phyloP scores from a whole-genome alignment of 1,140 invertebrate species.

The Popillia japonica region DNA sequence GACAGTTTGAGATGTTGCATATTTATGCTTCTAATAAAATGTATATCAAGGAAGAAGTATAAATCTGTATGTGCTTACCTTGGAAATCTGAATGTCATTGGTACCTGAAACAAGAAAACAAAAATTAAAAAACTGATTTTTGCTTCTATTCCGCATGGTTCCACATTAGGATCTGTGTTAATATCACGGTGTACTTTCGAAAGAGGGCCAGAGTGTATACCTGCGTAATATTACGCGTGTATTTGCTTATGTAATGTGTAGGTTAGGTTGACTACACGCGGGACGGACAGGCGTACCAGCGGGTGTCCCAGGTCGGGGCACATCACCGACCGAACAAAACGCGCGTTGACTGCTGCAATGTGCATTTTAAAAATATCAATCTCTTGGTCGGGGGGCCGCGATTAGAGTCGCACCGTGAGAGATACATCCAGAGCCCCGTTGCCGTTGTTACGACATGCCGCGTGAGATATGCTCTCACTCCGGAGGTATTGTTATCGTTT shows the following conservation, averaged over 20 bases:
- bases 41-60: no score
- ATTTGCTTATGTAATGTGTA: conserved; percentile 9
- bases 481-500: conserved; percentile 33
- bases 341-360: conserved; percentile 42
- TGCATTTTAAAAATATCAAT: conserved; percentile 51
- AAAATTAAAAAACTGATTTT: background rate
- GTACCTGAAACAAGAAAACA: conserved; percentile 17
- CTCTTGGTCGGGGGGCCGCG: conserved; percentile 51
- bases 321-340: conserved; percentile 45
- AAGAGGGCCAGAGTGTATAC: no score
- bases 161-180: background rate
- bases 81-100: conserved; percentile 2
- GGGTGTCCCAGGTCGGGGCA: conserved; percentile 50
- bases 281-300: conserved; percentile 49
- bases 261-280: conserved; percentile 37
- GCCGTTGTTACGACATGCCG: conserved; percentile 48
- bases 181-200: no score
- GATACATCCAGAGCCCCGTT: conserved; percentile 49
- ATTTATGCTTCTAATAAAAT: no score
- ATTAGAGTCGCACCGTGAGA: conserved; percentile 48
- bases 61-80: conserved; percentile 23
- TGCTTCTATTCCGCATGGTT: background rate
- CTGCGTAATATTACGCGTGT: conserved; percentile 15
- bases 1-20: background rate
- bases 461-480: conserved; percentile 46